Evolutionary conservation across 2,797 vertebrate genomes (phyloP).

Genomic region (Megalops cyprinoides): DNA sequence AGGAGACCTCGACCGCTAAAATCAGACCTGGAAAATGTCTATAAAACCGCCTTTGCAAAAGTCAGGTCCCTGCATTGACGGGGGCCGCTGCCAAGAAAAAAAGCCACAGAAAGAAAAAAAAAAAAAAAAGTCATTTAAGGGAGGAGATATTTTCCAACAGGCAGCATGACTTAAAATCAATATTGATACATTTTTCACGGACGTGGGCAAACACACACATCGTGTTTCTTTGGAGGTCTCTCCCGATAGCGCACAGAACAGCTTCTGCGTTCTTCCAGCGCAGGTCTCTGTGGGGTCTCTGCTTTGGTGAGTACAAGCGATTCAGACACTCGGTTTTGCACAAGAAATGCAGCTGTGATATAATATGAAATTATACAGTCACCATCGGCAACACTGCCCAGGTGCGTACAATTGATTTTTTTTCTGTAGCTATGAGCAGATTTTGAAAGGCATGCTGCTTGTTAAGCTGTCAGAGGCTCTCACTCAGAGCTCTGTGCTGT

Average conservation of each 20-base stretch:
- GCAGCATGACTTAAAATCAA: constrained; percentile 23
- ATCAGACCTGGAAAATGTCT: background rate
- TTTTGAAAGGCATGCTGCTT: background rate
- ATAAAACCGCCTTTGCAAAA: constrained; percentile 21
- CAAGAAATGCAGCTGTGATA: background rate
- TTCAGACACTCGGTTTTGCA: background rate
- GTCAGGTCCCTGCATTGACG: background rate
- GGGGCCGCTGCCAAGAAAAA: background rate
- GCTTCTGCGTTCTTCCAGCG: background rate
- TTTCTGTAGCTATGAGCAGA: background rate
- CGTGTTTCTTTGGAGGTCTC: background rate
- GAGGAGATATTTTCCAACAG: constrained; percentile 14
- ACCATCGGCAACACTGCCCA: background rate
- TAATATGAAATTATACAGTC: too few species aligned
- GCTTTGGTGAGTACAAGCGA: constrained; percentile 19
- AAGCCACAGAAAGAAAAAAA: too few species aligned
- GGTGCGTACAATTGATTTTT: background rate
- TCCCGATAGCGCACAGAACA: background rate
- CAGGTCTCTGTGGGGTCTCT: background rate
- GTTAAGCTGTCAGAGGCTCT: background rate
- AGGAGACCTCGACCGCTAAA: background rate
- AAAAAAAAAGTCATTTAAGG: background rate
- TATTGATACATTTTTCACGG: constrained; percentile 5
- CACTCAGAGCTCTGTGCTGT: background rate
- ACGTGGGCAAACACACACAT: background rate